Evolutionary conservation across 2,113 vertebrate species (phyloP).

Genomic region (Delphinapterus leucas): DNA sequence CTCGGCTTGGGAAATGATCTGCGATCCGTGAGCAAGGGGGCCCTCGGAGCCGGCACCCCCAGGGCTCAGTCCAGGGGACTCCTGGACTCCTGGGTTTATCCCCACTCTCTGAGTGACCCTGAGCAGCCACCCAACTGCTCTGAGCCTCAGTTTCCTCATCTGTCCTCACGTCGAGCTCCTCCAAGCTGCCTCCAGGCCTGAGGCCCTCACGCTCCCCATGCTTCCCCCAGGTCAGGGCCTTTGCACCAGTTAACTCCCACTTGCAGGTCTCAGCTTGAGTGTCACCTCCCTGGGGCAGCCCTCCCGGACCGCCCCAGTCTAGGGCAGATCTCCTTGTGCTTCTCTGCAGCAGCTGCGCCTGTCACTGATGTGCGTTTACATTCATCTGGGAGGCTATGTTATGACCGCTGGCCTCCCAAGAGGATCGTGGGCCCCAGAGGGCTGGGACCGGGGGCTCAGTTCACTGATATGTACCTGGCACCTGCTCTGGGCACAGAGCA

Average conservation of each 20-base stretch:
- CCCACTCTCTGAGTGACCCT: neutral
- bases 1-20: neutral
- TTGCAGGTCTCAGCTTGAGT: neutral
- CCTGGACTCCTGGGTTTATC: neutral
- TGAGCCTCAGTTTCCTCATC: conserved; percentile 29
- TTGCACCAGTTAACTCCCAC: neutral
- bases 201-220: neutral
- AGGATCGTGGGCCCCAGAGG: neutral
- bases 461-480: neutral
- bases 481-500: neutral
- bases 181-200: neutral
- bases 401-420: neutral
- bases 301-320: neutral
- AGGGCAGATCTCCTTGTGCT: neutral
- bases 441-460: neutral
- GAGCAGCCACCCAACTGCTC: neutral
- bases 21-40: neutral
- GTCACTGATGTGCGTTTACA: neutral
- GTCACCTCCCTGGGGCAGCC: neutral
- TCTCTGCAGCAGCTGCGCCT: neutral
- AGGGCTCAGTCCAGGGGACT: neutral
- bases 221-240: no score
- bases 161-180: neutral
- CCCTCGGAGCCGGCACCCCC: neutral
- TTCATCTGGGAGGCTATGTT: neutral